These are phyloP conservation scores for Upupa epops DNA, from an alignment of 2,113 vertebrate genomes.

Conservation along the genomic window DNA sequence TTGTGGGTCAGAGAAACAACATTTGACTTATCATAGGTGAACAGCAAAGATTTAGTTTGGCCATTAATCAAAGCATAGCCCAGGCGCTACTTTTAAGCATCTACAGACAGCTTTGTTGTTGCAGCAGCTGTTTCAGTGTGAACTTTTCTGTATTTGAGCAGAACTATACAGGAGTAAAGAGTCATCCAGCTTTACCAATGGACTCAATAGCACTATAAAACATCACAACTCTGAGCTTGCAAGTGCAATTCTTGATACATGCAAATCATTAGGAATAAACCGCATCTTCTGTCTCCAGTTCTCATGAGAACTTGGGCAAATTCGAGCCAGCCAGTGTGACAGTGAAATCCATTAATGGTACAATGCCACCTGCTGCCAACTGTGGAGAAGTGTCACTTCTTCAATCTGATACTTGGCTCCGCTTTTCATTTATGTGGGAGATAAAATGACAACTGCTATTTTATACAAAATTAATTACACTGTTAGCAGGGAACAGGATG, in stretches of 20 bases:
- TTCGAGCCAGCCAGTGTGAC: not conserved
- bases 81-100: conserved; percentile 24
- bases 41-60: conserved; percentile 47
- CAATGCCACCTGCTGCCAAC: conserved; percentile 78
- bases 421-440: not conserved
- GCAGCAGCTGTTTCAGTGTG: not conserved
- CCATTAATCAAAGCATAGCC: conserved; percentile 48
- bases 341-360: conserved; percentile 71
- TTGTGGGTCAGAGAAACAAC: conserved; percentile 31
- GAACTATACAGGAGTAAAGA: not conserved
- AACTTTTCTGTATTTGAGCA: not conserved
- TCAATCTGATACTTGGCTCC: not conserved
- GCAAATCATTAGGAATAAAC: conserved; percentile 55
- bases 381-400: not conserved
- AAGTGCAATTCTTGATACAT: conserved; percentile 4
- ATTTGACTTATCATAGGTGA: conserved; percentile 30
- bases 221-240: not conserved
- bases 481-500: not conserved
- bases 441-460: not conserved
- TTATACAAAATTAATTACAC: not conserved
- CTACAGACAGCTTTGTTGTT: conserved; percentile 11
- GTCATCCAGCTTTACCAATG: not conserved
- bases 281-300: not conserved
- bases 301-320: conserved; percentile 8
- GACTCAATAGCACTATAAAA: not conserved